phyloP scores from a whole-genome alignment of 2,113 vertebrate genomes.

The Gymnocephalus cernua region DNA sequence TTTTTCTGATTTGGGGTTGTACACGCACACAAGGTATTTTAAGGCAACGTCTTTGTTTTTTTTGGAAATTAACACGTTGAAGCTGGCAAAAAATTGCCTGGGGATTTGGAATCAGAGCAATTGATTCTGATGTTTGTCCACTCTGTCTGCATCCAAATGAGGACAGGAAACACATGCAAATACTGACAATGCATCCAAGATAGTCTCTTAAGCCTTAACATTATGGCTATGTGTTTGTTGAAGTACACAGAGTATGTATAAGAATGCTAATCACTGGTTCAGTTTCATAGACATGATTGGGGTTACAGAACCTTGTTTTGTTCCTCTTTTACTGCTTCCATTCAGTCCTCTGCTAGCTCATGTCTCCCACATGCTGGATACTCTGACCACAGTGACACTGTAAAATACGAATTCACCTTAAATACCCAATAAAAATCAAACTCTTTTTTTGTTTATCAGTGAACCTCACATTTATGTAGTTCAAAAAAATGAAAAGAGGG shows the following conservation, averaged over 20 bases:
- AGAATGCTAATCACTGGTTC: conserved; percentile 13
- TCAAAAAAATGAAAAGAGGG: conserved; percentile 9
- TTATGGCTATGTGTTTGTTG: background rate
- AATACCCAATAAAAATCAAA: conserved; percentile 8
- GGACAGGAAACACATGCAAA: conserved; percentile 40
- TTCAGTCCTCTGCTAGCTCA: background rate
- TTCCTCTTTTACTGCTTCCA: conserved; percentile 4
- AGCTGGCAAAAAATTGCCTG: conserved; percentile 31
- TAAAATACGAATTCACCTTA: conserved; percentile 25
- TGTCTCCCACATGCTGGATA: conserved; percentile 16
- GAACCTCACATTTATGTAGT: conserved; percentile 3
- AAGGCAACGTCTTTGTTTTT: conserved; percentile 37
- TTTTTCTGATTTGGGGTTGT: too few species aligned
- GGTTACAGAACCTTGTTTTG: conserved; percentile 28
- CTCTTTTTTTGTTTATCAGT: background rate
- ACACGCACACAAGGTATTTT: background rate
- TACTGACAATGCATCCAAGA: conserved; percentile 34
- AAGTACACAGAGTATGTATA: background rate
- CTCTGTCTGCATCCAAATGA: conserved; percentile 56
- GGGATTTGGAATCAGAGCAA: conserved; percentile 57
- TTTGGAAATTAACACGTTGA: conserved; percentile 30
- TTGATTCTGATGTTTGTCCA: conserved; percentile 70
- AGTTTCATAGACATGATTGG: conserved; percentile 16
- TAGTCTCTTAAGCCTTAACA: background rate
- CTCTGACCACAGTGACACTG: conserved; percentile 18